A percentile compares a stretch with the other conserved stretches of the same genome.
Conservation (phyloP, 2,888 invertebrate species). For the Cephus runcator region DNA sequence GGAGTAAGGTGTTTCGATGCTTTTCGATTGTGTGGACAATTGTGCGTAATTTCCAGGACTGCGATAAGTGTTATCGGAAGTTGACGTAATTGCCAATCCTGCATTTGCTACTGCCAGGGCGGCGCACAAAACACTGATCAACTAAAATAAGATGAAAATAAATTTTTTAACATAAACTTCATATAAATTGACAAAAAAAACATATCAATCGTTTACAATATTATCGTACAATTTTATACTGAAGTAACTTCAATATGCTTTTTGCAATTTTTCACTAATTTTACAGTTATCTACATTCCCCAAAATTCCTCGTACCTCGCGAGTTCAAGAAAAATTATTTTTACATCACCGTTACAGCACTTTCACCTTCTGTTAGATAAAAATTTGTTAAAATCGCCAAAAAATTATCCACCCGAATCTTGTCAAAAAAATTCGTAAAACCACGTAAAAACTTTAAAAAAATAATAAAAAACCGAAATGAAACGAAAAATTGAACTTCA, state of each 20-base stretch:
- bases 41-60: slow-evolving; percentile 17
- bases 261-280: too few species aligned
- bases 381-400: too few species aligned
- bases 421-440: too few species aligned
- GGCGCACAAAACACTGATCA: background rate
- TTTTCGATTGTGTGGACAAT: slow-evolving; percentile 19
- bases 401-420: too few species aligned
- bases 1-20: slow-evolving; percentile 17
- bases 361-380: too few species aligned
- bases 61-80: slow-evolving; percentile 18
- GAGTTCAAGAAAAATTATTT: background rate
- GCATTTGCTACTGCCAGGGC: slow-evolving; percentile 15
- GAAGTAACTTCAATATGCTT: too few species aligned
- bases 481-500: background rate
- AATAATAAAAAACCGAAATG: background rate
- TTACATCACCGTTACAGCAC: background rate
- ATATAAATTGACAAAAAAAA: background rate
- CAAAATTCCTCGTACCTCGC: too few species aligned
- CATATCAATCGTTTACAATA: background rate
- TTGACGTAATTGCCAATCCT: slow-evolving; percentile 15
- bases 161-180: background rate
- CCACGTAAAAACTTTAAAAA: too few species aligned
- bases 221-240: background rate
- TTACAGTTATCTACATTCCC: too few species aligned
- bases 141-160: background rate